Base-by-base conservation (phyloP, 2,113 vertebrate species). In the Hassar affinis region DNA sequence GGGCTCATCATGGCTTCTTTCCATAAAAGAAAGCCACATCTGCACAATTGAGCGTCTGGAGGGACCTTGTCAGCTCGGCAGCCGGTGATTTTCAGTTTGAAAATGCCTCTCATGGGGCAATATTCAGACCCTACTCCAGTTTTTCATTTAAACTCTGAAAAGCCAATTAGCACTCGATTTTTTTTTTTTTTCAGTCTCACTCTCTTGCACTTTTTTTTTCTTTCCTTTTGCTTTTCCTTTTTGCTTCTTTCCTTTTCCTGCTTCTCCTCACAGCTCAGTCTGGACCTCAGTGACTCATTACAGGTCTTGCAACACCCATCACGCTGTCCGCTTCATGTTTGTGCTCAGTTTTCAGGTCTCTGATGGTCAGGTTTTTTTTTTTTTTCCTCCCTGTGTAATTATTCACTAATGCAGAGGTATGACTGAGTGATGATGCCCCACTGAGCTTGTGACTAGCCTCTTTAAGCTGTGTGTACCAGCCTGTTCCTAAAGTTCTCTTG, bases 81-180 rank as follows among this genome's bases (percentile, higher is more conserved):
- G 68, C 17, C 47, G 15, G 45, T 86, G 76, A 80, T 80, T 76
- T 51, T 86, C 42, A 66, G 35, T 30, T 72, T 83, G 79, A 56
- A 74, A 71, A 56, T 30, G 62, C 69, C 71, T 42, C 85, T 69
- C 78, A 81, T 74, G 80, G 74, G 25, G 62, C 68, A 85, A 52
- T 84, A 59, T 51, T 30, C 80, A 54, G 38, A 69, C 52, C 54
- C 8, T 6, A 71, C 82, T 84, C 75, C 77, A 25, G 45, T 74
- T 49, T 59, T 79, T 80, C 56, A 64, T 82, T 59, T 80, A n/a
- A 71, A 75, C 61, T 83, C 54, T 4, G 38, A 78, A 83, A 83
- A 62, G 77, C 61, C 61, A 49, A 84, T 87, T 85, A 64, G 62
- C 81, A 85, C 81, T 72, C 38, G 9, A 82, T 66, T 54, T 61